Percentiles rank a stretch among this genome's conserved stretches.
phyloP scores from a whole-genome alignment of 2,113 vertebrate species.

The Lanius ludovicianus region DNA sequence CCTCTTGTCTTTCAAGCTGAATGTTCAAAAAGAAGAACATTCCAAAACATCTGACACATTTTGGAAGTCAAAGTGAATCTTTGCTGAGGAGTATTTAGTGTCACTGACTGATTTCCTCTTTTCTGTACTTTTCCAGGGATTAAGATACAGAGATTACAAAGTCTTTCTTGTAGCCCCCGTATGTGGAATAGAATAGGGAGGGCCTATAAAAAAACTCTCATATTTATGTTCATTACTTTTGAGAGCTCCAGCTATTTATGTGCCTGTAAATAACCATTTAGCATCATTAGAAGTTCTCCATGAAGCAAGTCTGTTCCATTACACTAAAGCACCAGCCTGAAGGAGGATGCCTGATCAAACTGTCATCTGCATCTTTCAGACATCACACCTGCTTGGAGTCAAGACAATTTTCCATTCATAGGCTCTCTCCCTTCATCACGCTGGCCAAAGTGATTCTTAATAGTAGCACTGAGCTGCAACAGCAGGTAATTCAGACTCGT shows the following conservation, averaged over 20 bases:
- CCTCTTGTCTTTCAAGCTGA: background rate
- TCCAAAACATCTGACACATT: background rate
- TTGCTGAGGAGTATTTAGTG: background rate
- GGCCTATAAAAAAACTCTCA: background rate
- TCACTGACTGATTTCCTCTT: background rate
- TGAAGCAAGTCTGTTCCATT: background rate
- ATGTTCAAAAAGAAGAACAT: background rate
- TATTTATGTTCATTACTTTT: background rate
- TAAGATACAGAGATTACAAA: background rate
- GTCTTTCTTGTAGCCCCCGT: background rate
- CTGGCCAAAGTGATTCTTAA: conserved; percentile 38
- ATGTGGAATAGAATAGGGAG: background rate
- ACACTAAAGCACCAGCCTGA: background rate
- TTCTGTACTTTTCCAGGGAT: background rate
- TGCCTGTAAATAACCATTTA: background rate
- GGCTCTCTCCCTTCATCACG: background rate
- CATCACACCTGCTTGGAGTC: conserved; percentile 54
- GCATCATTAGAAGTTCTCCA: background rate
- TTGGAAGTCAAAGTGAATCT: background rate
- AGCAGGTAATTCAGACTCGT: conserved; percentile 48
- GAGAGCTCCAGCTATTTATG: background rate
- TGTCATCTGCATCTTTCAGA: conserved; percentile 32
- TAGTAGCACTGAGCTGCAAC: conserved; percentile 32
- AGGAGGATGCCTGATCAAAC: background rate
- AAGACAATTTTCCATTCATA: conserved; percentile 45